Percentiles rank a stretch among this genome's conserved stretches.
Conservation (phyloP, 30 jellyfish, hydroid and myxozoan species). For the Morbakka virulenta region DNA sequence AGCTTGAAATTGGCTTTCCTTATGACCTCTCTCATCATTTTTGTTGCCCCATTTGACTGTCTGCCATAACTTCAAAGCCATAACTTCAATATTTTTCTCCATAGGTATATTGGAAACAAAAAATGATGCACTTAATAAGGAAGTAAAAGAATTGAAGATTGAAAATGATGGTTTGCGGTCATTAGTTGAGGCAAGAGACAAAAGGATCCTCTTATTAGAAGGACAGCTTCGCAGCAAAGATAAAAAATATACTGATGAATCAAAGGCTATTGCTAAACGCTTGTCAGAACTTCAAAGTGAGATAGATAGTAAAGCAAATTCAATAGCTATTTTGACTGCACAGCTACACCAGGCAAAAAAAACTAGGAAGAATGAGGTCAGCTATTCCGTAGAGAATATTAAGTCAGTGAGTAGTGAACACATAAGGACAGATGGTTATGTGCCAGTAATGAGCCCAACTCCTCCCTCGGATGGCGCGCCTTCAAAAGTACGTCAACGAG, state of each 20-base stretch:
- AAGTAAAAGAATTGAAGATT: constrained; percentile 11
- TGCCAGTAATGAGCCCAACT: constrained; percentile 20
- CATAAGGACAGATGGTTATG: neutral
- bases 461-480: constrained; percentile 81
- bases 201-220: constrained; percentile 73
- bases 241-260: constrained; percentile 63
- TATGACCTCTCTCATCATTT: no score
- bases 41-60: no score
- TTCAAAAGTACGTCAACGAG: constrained; percentile 19
- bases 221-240: constrained; percentile 87
- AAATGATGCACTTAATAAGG: constrained; percentile 28
- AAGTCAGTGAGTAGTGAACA: neutral
- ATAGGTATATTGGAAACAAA: constrained; percentile 6
- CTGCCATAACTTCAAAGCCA: no score
- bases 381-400: neutral
- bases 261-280: constrained; percentile 47
- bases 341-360: constrained; percentile 67
- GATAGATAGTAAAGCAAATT: constrained; percentile 69
- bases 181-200: constrained; percentile 55
- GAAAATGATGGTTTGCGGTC: constrained; percentile 35
- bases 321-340: constrained; percentile 74
- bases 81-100: no score
- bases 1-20: no score
- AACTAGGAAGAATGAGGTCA: neutral
- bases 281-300: constrained; percentile 69